Conservation (phyloP, 35 echinoderm and acorn worm genomes). For the Lytechinus variegatus region DNA sequence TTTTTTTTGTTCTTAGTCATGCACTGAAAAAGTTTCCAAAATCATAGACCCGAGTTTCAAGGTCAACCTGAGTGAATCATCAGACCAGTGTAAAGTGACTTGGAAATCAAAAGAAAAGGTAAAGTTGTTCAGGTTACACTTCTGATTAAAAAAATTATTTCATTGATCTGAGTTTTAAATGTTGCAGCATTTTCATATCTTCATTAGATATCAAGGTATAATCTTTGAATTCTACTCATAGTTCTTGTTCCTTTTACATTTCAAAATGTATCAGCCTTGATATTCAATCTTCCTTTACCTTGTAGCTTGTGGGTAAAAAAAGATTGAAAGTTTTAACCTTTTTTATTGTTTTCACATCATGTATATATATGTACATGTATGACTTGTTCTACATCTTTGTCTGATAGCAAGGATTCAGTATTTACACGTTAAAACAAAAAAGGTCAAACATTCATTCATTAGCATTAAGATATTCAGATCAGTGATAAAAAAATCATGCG, state of each 20-base stretch:
- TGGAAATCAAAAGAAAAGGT: conserved; percentile 9
- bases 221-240: no score
- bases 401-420: neutral
- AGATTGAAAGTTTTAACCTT: neutral
- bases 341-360: neutral
- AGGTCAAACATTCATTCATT: no score
- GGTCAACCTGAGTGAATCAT: neutral
- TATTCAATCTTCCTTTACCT: neutral
- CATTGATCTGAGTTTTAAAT: neutral
- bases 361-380: neutral
- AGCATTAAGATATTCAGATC: no score
- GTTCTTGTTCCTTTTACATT: neutral
- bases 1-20: neutral
- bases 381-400: neutral
- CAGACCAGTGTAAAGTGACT: neutral
- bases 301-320: neutral
- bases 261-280: neutral
- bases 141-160: neutral
- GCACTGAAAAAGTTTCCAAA: neutral
- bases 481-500: no score
- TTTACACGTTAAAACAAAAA: neutral
- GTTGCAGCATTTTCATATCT: neutral
- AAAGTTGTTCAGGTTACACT: neutral
- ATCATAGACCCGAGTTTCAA: neutral
- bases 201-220: neutral